Evolutionary conservation across 2,797 vertebrate species (phyloP), one percentile per base, ranked within the genome.

Genomic region (Orientallactaga sibirica): DNA sequence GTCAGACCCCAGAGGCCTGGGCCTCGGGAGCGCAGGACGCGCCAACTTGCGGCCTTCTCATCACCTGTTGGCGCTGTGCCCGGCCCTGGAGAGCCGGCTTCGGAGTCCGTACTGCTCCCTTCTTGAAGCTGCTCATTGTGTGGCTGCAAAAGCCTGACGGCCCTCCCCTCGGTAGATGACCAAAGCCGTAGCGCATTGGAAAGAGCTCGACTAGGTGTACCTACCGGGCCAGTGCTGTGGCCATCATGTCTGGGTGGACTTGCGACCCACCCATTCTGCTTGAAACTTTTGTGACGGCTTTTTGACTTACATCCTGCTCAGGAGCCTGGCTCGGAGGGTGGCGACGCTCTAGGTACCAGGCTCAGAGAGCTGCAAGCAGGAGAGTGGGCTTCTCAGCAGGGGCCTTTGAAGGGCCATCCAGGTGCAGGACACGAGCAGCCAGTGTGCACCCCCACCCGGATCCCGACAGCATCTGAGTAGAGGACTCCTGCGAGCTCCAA

Each of bases 1-100:
- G 87, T 79, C 92, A 81, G 20, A 41, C 41, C 80, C 14, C 37
- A 20, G 93, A 10, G 85, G 85, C 87, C 90, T 62, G 92, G 84
- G 27, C 78, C 81, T 15, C 33, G 7, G 73, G 86, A 61, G 2
- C 61, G 0, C 55, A 2, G 78, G 66, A 76, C 80, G 8, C 12
- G 19, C 61, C 11, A 4, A 29, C 41, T 25, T 3, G 20, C 58
- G 41, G 66, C 55, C 75, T 8, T 27, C 10, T 15, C 33, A 61
- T 24, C 14, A 15, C 58, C 43, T 41, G 15, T 29, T 29, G 10
- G 82, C n/a, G 0, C 7, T 1, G 29, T 2, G 70, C n/a, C 29
- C 14, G 22, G 43, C 15, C 2, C 14, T 27, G 25, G 15, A 29
- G 86, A 29, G 22, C 37, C 14, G 7, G 66, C 66, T 24, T 5